Conservation (phyloP, 2,113 vertebrate genomes). For the Mormyrus lacerda region DNA sequence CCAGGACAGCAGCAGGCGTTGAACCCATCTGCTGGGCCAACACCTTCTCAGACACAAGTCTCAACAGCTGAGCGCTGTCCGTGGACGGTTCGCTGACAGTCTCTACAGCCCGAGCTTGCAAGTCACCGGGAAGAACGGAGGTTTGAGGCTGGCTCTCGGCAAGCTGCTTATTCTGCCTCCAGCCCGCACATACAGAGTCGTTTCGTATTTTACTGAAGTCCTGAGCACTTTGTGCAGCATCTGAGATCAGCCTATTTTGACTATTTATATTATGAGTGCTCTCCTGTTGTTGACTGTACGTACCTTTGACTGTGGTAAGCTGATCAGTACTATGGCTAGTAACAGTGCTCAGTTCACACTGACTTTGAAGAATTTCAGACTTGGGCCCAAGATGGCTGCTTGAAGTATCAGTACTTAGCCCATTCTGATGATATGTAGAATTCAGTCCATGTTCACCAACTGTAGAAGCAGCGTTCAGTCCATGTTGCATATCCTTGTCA, state of each 20-base stretch:
- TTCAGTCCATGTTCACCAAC: constrained; percentile 23
- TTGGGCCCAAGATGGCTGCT: constrained; percentile 23
- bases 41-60: constrained; percentile 23
- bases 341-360: constrained; percentile 15
- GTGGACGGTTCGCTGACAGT: not conserved
- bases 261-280: not conserved
- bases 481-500: constrained; percentile 17
- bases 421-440: not conserved
- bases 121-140: constrained; percentile 11
- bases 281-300: not conserved
- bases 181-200: not conserved
- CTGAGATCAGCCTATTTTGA: not conserved
- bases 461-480: not conserved
- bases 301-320: not conserved
- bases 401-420: constrained; percentile 18
- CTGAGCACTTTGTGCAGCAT: constrained; percentile 25
- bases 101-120: constrained; percentile 15
- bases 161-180: constrained; percentile 21
- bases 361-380: not conserved
- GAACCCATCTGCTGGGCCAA: constrained; percentile 31
- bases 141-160: constrained; percentile 29
- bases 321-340: constrained; percentile 15
- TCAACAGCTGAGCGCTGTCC: constrained; percentile 17
- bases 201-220: constrained; percentile 20
- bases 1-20: constrained; percentile 25